Evolutionary conservation across 64 coral and sea anemone species (phyloP), one percentile per base, ranked within the genome.

Genomic region (Dendrophyllia cribrosa): DNA sequence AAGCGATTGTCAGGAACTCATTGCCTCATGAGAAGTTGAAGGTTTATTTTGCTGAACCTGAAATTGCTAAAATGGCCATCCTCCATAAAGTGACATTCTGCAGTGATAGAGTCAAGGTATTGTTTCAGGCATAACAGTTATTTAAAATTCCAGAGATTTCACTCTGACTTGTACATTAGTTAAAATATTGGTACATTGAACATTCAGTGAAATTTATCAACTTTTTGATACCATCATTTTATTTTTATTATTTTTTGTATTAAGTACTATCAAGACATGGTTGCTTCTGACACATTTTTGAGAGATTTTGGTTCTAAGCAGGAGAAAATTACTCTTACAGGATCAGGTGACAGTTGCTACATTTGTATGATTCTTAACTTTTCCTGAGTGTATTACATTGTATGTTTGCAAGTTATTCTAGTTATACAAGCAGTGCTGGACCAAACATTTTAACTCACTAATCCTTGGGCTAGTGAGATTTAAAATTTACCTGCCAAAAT

Each of bases 21-120:
- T 20, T 89, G 87, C 87, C 74, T 66, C 74, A 67, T 66, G 87
- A 89, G 12, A 55, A 60, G 11, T 20, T 78, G 19, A 69, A 66
- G 44, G 22, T 21, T 62, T 73, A 77, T 15, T 78, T n/a, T 43
- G 7, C 7, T 1, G 71, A 78, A 68, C 16, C 16, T 52, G 58
- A 66, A 13, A 24, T 25, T 59, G 72, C 73, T 20, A 78, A 78
- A 44, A 7, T 20, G 11, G 43, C 55, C 43, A 9, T 89, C 4
- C 9, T 89, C 8, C 78, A 89, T 13, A 77, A 89, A 61, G 73
- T 55, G 6, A 55, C 52, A 8, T 55, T 55, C 52, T 55, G 52
- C 52, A 55, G 52, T 55, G 52, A 55, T 8, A 6, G 11, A 55
- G 11, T 55, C 11, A 55, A 55, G 52, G 52, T 55, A 55, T 34